Evolutionary conservation across 2,113 vertebrate genomes (phyloP), one percentile per base, ranked within the genome.

Genomic region (Hippotragus niger): DNA sequence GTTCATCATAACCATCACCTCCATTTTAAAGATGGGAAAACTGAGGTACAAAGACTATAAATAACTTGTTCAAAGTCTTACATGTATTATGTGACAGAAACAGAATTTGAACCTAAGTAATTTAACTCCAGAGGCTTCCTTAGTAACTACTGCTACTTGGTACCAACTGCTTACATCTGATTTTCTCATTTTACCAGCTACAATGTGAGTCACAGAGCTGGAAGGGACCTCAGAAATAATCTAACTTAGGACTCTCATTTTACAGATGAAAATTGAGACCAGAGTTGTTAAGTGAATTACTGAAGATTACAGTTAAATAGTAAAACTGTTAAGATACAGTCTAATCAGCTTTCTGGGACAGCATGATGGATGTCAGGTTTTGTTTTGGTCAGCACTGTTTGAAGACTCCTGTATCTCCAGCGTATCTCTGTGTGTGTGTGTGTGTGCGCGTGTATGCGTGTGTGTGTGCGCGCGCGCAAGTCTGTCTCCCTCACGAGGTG

Each of bases 161-260:
- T 82, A 31, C 89, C 25, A 16, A 55, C 45, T 13, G 27, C 11
- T 90, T 33, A 84, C 47, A 95, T 53, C 15, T 50, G 43, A 82
- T 89, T 19, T 76, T 62, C 55, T 74, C 19, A 83, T 82, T 96
- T 89, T 60, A 90, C 57, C 62, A 43, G 36, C 80, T 91, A 90
- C 84, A 67, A 67, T 6, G 13, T 55, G 78, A 71, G 50, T 90
- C 36, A 78, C 76, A 93, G 43, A 92, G 64, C 52, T 55, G 57
- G 62, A 97, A 91, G 84, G 36, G 40, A 52, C 40, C 57, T 93
- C 36, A 76, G 89, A 88, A 60, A 96, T 57, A 60, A 95, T n/a
- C 15, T 40, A 67, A 64, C 71, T 50, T 29, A 55, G 64, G 23
- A 52, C 10, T 91, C 36, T 58, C 31, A 74, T 74, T 94, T 93